Base-by-base conservation (phyloP, 2,797 vertebrate genomes). In the Danio kyathit region DNA sequence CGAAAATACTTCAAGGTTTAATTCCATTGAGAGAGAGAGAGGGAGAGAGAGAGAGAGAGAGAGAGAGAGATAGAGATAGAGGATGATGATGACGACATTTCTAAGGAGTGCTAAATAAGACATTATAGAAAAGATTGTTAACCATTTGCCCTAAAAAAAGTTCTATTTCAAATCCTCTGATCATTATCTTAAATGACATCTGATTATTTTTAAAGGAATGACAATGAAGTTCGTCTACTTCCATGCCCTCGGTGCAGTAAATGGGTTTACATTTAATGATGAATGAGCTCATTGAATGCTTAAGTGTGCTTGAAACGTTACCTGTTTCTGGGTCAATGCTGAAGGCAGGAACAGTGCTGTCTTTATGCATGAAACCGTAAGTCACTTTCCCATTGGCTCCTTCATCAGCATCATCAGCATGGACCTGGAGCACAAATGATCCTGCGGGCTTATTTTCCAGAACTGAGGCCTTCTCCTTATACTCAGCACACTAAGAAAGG, bases 341-440 rank as follows among this genome's bases (percentile, higher is more conserved):
- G 87, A 97, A 97, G 4, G 96, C 94, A 0, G 96, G 96, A 3
- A 95, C 88, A 4, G 94, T 94, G 83, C 95, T 95, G 89, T 95
- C 95, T 90, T 96, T 95, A 89, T 96, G 95, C 95, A 97, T 95
- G 88, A 97, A 94, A 83, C 96, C 94, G 0, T 96, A 97, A 46
- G 94, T 95, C 83, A 97, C 96, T 88, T 92, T 80, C 17, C 96
- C 96, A 65, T 96, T 97, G 87, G 91, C 91, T 80, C 96, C 96
- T 83, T 96, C 95, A 56, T 97, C 96, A 21, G 95, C 95, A 84
- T 97, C 96, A 83, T 93, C 92, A 7, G 96, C 96, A n/a, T 96
- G 94, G 17, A 97, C 94, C 84, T 96, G 95, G 72, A 97, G 91
- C n/a, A 97, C 96, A 4, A 95, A 93, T 0, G 96, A 95, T 52